Percentiles rank a stretch among this genome's conserved stretches.
These are phyloP conservation scores for Elaphurus davidianus DNA, from an alignment of 2,113 vertebrate species.

Conservation along the genomic window DNA sequence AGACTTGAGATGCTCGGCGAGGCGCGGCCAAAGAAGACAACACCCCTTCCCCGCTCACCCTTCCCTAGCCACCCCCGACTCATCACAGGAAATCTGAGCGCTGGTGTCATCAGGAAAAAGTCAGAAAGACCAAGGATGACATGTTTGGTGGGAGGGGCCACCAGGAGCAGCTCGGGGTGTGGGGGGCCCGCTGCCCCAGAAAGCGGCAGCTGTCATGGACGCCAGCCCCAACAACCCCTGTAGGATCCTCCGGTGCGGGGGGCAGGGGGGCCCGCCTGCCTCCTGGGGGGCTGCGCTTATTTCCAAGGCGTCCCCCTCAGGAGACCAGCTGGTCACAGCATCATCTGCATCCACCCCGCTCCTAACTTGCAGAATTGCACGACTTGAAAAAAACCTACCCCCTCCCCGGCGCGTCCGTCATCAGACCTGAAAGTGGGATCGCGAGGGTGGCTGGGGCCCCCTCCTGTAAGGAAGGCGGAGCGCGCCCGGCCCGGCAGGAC, in stretches of 20 bases:
- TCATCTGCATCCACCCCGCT: not conserved
- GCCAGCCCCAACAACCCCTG: too few species aligned
- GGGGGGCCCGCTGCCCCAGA: not conserved
- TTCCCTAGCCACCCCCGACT: not conserved
- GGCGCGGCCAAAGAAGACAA: not conserved
- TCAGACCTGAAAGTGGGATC: not conserved
- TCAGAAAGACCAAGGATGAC: not conserved
- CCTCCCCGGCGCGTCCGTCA: not conserved
- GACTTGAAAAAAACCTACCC: not conserved
- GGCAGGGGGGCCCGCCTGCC: accelerated
- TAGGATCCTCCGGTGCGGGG: accelerated
- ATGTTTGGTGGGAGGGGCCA: not conserved
- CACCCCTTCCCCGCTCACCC: not conserved
- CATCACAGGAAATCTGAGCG: not conserved
- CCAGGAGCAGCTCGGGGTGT: not conserved
- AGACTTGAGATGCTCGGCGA: accelerated
- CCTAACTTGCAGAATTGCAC: not conserved
- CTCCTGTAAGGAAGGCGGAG: not conserved
- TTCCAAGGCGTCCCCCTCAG: not conserved
- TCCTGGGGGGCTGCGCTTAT: not conserved
- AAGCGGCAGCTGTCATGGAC: not conserved
- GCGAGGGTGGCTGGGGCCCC: not conserved
- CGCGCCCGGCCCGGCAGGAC: not conserved
- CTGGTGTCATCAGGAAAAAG: not conserved
- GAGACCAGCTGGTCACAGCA: too few species aligned